Evolutionary conservation across 2,888 invertebrate genomes (phyloP).

Genomic region (Luffia ferchaultella): DNA sequence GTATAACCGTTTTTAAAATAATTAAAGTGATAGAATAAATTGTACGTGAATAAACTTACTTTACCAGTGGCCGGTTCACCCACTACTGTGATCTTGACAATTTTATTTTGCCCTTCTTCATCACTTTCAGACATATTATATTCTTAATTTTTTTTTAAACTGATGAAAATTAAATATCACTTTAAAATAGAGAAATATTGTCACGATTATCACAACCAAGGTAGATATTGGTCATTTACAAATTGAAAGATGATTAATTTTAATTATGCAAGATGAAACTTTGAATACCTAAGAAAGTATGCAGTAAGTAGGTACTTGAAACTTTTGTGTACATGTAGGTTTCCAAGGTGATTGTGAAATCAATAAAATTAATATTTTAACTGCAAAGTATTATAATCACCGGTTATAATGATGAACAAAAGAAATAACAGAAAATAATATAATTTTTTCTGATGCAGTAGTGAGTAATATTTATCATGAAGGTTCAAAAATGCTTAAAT

Average conservation of each 20-base stretch:
- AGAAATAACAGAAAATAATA: too few relatives aligned
- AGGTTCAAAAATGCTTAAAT: too few relatives aligned
- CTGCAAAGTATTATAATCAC: background rate
- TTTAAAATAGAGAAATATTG: background rate
- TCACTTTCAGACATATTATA: constrained; percentile 72
- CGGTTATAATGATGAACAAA: too few relatives aligned
- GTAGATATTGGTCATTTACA: too few relatives aligned
- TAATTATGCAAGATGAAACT: too few relatives aligned
- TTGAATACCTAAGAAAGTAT: background rate
- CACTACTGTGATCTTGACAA: constrained; percentile 79
- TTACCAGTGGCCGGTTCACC: constrained; percentile 86
- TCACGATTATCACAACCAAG: background rate
- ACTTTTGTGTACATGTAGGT: constrained; percentile 11
- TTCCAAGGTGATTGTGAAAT: constrained; percentile 13
- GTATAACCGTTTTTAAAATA: background rate
- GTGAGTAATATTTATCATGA: too few relatives aligned
- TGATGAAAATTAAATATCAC: background rate
- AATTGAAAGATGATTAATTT: too few relatives aligned
- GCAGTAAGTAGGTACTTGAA: background rate
- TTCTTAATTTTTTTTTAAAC: background rate
- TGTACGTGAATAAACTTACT: too few relatives aligned
- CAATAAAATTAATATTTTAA: background rate
- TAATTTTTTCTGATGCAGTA: too few relatives aligned
- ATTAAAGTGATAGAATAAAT: too few relatives aligned
- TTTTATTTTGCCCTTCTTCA: constrained; percentile 65